Conservation (phyloP, 2,797 vertebrate genomes). For the Manis pentadactyla region DNA sequence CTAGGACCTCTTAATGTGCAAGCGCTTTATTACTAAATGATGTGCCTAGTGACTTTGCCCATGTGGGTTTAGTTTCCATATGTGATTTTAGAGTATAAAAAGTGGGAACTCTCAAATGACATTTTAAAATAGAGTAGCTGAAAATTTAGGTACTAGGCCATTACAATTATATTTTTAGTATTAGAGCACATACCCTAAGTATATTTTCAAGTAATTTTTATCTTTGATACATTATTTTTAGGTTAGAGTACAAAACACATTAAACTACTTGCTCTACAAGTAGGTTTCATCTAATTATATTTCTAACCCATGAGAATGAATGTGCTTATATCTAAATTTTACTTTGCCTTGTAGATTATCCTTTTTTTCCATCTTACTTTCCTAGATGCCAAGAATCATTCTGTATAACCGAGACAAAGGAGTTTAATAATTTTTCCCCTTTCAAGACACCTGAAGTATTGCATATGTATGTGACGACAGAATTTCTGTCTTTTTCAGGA, state of each 20-base stretch:
- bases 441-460: conserved; percentile 14
- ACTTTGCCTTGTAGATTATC: neutral
- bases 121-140: conserved; percentile 53
- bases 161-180: conserved; percentile 46
- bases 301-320: conserved; percentile 35
- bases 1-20: neutral
- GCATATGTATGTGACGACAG: neutral
- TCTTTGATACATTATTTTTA: neutral
- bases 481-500: conserved; percentile 15
- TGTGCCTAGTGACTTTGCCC: neutral
- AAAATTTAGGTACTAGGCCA: neutral
- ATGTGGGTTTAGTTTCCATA: neutral
- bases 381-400: conserved; percentile 20
- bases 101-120: conserved; percentile 33
- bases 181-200: conserved; percentile 18
- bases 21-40: neutral
- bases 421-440: conserved; percentile 1
- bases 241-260: neutral
- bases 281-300: conserved; percentile 13
- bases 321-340: conserved; percentile 36
- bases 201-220: conserved; percentile 45
- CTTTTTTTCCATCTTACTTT: neutral
- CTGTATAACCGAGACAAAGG: neutral
- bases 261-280: neutral
- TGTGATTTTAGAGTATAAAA: conserved; percentile 57